Percentiles rank a stretch among this genome's conserved stretches.
Conservation (phyloP, 2,113 vertebrate genomes). For the Bufo bufo region DNA sequence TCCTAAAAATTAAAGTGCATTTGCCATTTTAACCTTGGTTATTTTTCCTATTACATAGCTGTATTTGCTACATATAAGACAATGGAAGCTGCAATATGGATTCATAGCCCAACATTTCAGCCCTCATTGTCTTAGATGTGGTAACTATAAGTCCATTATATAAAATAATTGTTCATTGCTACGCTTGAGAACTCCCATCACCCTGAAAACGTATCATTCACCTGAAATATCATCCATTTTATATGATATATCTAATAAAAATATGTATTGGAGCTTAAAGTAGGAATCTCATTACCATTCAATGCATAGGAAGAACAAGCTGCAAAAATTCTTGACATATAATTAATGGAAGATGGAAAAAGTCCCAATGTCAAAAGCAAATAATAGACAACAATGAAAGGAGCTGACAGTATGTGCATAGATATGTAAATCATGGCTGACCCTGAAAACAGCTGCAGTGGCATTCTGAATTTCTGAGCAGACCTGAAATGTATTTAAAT, state of each 20-base stretch:
- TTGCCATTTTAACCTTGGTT: too few species aligned
- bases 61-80: neutral
- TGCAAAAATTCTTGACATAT: conserved; percentile 12
- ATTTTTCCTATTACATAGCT: neutral
- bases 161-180: neutral
- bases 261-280: neutral
- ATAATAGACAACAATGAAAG: conserved; percentile 35
- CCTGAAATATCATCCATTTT: neutral
- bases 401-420: conserved; percentile 30
- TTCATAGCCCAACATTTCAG: neutral
- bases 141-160: neutral
- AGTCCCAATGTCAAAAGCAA: conserved; percentile 15
- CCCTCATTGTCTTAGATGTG: neutral
- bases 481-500: conserved; percentile 28
- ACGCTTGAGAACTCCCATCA: neutral
- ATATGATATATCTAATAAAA: neutral
- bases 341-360: conserved; percentile 19
- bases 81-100: neutral
- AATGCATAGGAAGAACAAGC: neutral
- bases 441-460: conserved; percentile 4
- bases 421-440: conserved; percentile 23
- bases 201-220: neutral
- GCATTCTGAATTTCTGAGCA: conserved; percentile 34
- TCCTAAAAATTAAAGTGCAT: too few species aligned
- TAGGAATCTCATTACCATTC: neutral